phyloP scores from a whole-genome alignment of 2,888 invertebrate genomes.

The Tenodera sinensis region DNA sequence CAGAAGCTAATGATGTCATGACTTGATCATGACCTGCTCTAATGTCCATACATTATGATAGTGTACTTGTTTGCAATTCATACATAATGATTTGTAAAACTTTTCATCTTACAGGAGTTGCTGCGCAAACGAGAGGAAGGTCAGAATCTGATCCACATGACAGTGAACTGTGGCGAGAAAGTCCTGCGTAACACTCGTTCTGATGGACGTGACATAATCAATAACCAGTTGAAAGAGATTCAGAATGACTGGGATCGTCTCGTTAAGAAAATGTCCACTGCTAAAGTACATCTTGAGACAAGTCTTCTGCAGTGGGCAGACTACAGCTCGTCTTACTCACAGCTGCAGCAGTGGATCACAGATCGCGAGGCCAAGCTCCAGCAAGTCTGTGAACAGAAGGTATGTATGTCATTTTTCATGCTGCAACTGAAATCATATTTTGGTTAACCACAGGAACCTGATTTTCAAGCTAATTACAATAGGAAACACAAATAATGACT shows the following conservation, averaged over 20 bases:
- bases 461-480: no score
- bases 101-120: conserved; percentile 60
- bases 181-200: conserved; percentile 82
- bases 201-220: conserved; percentile 84
- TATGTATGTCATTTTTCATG: conserved; percentile 11
- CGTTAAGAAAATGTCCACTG: conserved; percentile 86
- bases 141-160: conserved; percentile 79
- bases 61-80: no score
- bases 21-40: no score
- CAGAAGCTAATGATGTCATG: no score
- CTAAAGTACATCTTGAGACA: conserved; percentile 87
- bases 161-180: conserved; percentile 87
- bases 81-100: not conserved
- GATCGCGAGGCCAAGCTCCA: conserved; percentile 89
- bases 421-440: no score
- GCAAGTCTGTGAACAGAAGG: conserved; percentile 83
- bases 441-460: no score
- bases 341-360: conserved; percentile 90
- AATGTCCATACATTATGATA: no score
- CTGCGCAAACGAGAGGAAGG: conserved; percentile 80
- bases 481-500: no score
- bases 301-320: conserved; percentile 92
- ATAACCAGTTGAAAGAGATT: conserved; percentile 80
- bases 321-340: conserved; percentile 89
- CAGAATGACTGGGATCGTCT: conserved; percentile 90